Evolutionary conservation across 2,888 invertebrate species (phyloP), one percentile per base, ranked within the genome.

Genomic region (Mythimna pallens): DNA sequence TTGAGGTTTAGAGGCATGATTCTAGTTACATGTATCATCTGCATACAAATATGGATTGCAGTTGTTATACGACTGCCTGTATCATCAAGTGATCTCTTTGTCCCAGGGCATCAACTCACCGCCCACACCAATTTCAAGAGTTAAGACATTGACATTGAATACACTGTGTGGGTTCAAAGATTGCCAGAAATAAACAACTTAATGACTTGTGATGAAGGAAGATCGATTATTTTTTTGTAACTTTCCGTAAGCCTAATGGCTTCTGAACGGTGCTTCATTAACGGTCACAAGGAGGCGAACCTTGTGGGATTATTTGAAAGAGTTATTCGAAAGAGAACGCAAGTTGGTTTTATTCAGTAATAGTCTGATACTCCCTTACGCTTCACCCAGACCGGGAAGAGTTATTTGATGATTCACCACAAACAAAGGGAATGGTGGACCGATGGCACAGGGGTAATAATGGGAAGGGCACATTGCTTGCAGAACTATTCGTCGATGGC

Each of bases 111-210:
- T 54, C 81, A 58, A 76, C 79, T 55, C 62, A 9, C 1, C 79
- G 47, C 79, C 81, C 57, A 80, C 79, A 14, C 12, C 2, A 12
- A 64, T 25, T 40, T 61, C 7, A 59, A 61, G 43, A 3, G 50
- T 47, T 30, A 54, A 68, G 61, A 65, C 67, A 71, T 65, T 80
- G 81, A 71, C 81, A 71, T 76, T 80, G 76, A 63, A 71, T 54
- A 30, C 10, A 61, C 30, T 0, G 65, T 34, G 68, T 78, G 80
- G 69, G 75, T 30, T 76, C 67, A 68, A 68, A 65, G 70, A 47
- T 61, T 67, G 17, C 0, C 7, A 30, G n/a, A 36, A 66, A 70
- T 75, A 71, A 80, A 80, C 81, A 80, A 43, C n/a, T 54, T 79
- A 55, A 70, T 61, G 64, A 80, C 40, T 65, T 67, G 12, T 40